Percentiles rank a stretch among this genome's conserved stretches.
phyloP scores from a whole-genome alignment of 2,888 invertebrate species.

The Nowickia ferox region DNA sequence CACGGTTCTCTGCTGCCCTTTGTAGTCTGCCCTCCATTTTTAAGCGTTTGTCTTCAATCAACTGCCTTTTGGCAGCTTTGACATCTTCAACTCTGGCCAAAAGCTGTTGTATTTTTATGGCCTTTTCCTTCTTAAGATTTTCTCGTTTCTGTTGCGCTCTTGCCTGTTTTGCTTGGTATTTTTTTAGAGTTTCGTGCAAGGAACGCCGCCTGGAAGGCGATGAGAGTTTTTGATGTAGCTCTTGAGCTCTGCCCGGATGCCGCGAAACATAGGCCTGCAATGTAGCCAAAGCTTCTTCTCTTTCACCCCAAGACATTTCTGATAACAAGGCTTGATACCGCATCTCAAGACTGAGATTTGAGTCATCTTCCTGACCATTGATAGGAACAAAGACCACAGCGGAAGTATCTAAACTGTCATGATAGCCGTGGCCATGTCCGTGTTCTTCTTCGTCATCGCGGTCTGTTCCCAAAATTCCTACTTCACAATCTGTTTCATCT shows the following conservation, averaged over 20 bases:
- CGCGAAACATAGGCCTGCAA: constrained; percentile 91
- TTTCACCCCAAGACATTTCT: constrained; percentile 93
- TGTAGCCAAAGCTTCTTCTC: constrained; percentile 91
- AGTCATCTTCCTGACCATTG: constrained; percentile 79
- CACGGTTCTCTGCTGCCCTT: constrained; percentile 95
- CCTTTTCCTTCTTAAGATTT: constrained; percentile 91
- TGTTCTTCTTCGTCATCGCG: constrained; percentile 75
- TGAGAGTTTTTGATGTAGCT: constrained; percentile 96
- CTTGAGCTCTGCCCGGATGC: constrained; percentile 95
- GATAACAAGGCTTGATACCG: constrained; percentile 89
- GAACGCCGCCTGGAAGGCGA: constrained; percentile 94
- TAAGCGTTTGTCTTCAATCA: constrained; percentile 91
- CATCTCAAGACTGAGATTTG: constrained; percentile 85
- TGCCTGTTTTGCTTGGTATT: constrained; percentile 95
- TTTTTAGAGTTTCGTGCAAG: constrained; percentile 90
- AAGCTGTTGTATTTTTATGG: constrained; percentile 92
- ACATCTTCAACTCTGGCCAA: constrained; percentile 93
- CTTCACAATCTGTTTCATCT: constrained; percentile 87
- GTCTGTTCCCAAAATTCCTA: constrained; percentile 79
- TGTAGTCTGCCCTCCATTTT: constrained; percentile 90
- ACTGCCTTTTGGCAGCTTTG: constrained; percentile 91
- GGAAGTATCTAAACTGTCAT: constrained; percentile 75
- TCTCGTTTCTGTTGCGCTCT: constrained; percentile 94
- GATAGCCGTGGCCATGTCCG: constrained; percentile 64
- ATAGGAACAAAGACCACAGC: constrained; percentile 79